Percentiles rank a stretch among this genome's conserved stretches.
Conservation (phyloP, 2,113 vertebrate species). For the Petromus typicus region DNA sequence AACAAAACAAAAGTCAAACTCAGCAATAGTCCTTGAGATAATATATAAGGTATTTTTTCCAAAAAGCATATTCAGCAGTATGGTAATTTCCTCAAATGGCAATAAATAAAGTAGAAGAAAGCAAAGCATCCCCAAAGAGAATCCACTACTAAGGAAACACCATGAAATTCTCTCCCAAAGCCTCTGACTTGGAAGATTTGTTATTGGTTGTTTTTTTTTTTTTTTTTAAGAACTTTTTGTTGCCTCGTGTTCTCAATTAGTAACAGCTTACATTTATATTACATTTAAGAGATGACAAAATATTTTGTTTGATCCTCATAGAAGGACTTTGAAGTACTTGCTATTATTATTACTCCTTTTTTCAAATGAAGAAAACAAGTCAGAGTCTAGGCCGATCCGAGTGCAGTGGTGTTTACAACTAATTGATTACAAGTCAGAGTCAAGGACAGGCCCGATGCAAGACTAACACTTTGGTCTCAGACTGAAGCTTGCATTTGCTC, state of each 20-base stretch:
- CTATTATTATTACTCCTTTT: neutral
- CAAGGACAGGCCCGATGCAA: neutral
- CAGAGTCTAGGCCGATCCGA: too few relatives aligned
- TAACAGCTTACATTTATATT: neutral
- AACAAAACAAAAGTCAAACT: conserved; percentile 55
- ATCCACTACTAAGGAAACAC: conserved; percentile 13
- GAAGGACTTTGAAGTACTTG: neutral
- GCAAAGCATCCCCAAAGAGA: conserved; percentile 28
- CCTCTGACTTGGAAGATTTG: neutral
- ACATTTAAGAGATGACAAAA: conserved; percentile 40
- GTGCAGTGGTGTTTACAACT: too few relatives aligned
- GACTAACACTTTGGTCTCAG: neutral
- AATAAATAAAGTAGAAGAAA: conserved; percentile 69
- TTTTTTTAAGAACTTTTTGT: neutral
- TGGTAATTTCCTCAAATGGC: conserved; percentile 69
- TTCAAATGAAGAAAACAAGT: conserved; percentile 37
- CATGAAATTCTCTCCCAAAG: conserved; percentile 16
- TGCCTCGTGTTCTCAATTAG: neutral
- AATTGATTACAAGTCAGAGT: too few relatives aligned
- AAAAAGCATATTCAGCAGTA: conserved; percentile 59
- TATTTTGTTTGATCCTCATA: neutral
- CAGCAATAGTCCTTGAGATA: conserved; percentile 63
- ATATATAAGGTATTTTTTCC: conserved; percentile 35
- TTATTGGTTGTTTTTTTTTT: too few relatives aligned
- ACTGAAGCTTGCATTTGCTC: conserved; percentile 11